Conservation (phyloP, 2,888 invertebrate species). For the Amorpha juglandis region DNA sequence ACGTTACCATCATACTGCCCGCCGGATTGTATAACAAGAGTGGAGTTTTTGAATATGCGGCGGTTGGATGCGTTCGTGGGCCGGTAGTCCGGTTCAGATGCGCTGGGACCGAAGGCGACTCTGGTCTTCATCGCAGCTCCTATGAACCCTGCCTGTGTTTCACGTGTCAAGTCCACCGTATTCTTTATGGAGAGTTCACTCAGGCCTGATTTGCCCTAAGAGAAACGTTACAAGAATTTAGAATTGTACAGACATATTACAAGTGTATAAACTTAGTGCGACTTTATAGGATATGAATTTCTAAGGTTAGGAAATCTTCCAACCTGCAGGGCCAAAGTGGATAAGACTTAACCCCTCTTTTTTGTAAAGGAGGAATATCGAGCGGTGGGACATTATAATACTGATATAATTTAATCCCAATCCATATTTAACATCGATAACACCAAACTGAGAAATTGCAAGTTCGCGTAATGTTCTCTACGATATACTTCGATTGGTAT, state of each 20-base stretch:
- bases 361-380: too few relatives aligned
- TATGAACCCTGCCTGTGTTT: constrained; percentile 88
- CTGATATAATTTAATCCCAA: too few relatives aligned
- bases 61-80: constrained; percentile 88
- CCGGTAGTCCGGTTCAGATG: constrained; percentile 94
- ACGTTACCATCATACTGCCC: constrained; percentile 93
- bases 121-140: constrained; percentile 94
- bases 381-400: too few relatives aligned
- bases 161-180: constrained; percentile 89
- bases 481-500: too few relatives aligned
- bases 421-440: too few relatives aligned
- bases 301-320: too few relatives aligned
- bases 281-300: too few relatives aligned
- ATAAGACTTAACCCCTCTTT: too few relatives aligned
- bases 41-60: constrained; percentile 88
- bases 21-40: constrained; percentile 96
- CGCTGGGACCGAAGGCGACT: constrained; percentile 93
- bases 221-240: constrained; percentile 16
- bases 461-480: too few relatives aligned
- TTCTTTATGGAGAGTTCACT: constrained; percentile 90
- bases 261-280: too few relatives aligned
- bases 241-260: not conserved
- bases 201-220: constrained; percentile 77
- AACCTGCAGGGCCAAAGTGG: too few relatives aligned
- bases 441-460: too few relatives aligned